Percentiles rank a stretch among this genome's conserved stretches.
Conservation (phyloP, 2,797 vertebrate genomes). For the Calcarius lapponicus region DNA sequence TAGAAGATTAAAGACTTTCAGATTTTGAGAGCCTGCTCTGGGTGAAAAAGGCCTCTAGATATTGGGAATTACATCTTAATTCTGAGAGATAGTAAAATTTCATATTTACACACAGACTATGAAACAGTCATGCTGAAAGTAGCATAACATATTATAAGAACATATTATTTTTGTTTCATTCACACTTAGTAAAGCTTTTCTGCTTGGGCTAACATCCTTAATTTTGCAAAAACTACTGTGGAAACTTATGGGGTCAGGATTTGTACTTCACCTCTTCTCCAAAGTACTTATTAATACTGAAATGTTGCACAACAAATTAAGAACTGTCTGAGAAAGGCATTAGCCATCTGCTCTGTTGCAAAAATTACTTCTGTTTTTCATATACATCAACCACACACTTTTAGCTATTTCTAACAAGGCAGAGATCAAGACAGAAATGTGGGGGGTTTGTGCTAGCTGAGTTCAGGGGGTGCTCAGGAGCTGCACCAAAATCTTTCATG, state of each 20-base stretch:
- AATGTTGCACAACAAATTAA: not conserved
- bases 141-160: not conserved
- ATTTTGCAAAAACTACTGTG: not conserved
- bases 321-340: not conserved
- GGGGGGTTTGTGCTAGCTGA: not conserved
- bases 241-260: not conserved
- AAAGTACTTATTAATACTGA: not conserved
- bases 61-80: not conserved
- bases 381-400: not conserved
- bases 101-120: not conserved
- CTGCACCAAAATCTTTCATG: not conserved
- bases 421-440: not conserved
- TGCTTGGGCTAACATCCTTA: not conserved
- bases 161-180: not conserved
- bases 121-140: not conserved
- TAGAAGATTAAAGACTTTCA: not conserved
- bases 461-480: not conserved
- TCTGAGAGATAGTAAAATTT: not conserved
- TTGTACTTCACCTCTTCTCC: not conserved
- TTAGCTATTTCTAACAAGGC: not conserved
- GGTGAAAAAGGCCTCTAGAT: not conserved
- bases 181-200: not conserved
- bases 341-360: not conserved
- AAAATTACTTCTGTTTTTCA: not conserved
- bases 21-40: not conserved